Conservation (phyloP, 1,140 invertebrate genomes). For the Apolygus lucorum region DNA sequence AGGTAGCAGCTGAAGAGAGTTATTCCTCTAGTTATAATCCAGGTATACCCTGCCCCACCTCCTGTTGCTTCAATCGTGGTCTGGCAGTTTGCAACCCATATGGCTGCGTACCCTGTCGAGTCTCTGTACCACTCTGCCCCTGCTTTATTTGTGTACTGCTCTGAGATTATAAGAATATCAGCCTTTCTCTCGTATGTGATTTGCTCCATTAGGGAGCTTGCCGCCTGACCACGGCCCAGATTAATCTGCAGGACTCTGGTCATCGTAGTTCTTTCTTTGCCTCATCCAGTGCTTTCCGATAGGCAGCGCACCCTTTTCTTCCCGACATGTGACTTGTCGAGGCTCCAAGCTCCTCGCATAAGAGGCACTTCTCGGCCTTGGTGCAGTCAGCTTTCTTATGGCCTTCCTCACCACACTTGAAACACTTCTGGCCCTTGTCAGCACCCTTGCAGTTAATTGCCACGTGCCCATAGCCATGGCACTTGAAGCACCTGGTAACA, state of each 20-base stretch:
- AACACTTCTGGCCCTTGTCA: background rate
- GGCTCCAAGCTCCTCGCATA: background rate
- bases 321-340: background rate
- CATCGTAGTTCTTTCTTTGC: background rate
- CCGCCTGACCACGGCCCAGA: background rate
- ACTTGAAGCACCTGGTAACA: constrained; percentile 7
- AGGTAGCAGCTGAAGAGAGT: constrained; percentile 28
- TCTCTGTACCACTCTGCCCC: background rate
- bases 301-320: background rate
- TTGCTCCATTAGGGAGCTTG: background rate
- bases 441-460: background rate
- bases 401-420: background rate
- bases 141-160: background rate
- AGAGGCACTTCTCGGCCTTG: background rate
- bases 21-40: no score
- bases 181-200: background rate
- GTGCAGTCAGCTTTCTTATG: background rate
- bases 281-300: background rate
- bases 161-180: background rate
- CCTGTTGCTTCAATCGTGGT: no score
- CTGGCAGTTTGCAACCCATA: no score
- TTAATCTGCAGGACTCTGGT: background rate
- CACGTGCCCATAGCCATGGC: no score
- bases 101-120: background rate
- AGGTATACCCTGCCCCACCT: no score